Percentiles rank a stretch among this genome's conserved stretches.
These are phyloP conservation scores for Ranitomeya variabilis DNA, from an alignment of 2,113 vertebrate species.

Conservation along the genomic window DNA sequence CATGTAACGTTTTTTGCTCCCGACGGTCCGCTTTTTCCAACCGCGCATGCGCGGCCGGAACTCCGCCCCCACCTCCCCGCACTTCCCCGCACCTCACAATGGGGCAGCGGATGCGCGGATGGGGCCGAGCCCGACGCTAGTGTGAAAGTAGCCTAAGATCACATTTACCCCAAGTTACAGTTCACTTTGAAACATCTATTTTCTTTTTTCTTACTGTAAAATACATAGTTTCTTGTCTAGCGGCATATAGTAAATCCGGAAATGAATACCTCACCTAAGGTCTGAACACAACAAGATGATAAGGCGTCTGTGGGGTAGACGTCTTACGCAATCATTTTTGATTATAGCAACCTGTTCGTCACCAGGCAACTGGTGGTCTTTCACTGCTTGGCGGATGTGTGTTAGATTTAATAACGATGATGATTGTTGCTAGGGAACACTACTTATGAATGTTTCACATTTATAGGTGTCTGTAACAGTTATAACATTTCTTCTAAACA, in stretches of 20 bases:
- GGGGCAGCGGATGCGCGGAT: too few species aligned
- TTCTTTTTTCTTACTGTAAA: not conserved
- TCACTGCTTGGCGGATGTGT: not conserved
- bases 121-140: too few species aligned
- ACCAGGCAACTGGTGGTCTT: constrained; percentile 36
- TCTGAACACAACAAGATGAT: not conserved
- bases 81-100: too few species aligned
- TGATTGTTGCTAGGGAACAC: constrained; percentile 34
- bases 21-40: too few species aligned
- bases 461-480: not conserved
- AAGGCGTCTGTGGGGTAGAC: not conserved
- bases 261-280: not conserved
- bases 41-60: too few species aligned
- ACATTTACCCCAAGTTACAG: too few species aligned
- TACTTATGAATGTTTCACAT: constrained; percentile 3
- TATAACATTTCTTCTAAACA: not conserved
- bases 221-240: not conserved
- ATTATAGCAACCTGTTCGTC: constrained; percentile 26
- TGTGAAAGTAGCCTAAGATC: too few species aligned
- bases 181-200: too few species aligned
- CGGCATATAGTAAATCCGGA: not conserved
- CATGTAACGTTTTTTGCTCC: too few species aligned
- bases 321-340: not conserved
- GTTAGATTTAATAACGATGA: not conserved
- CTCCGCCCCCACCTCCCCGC: too few species aligned